A percentile compares a stretch with the other conserved stretches of the same genome.
Conservation (phyloP, 2,888 invertebrate species). For the Sphaeridia pumilis region DNA sequence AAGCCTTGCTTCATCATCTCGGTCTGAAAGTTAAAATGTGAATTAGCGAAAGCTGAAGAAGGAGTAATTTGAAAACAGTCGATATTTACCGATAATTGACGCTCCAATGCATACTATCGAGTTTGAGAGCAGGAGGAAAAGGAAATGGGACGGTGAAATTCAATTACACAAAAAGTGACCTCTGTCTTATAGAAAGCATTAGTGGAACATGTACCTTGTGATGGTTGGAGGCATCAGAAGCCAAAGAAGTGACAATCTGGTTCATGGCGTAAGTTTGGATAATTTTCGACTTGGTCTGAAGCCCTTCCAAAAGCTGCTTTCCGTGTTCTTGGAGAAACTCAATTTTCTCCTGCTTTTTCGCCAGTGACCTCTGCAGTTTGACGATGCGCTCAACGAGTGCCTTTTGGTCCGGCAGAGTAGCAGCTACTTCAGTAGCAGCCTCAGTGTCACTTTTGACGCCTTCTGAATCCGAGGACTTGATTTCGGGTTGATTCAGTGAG, state of each 20-base stretch:
- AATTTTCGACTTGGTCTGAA: constrained; percentile 74
- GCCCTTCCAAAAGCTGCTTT: constrained; percentile 66
- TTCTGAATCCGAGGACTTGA: constrained; percentile 3
- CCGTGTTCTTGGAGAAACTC: constrained; percentile 93
- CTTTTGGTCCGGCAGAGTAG: constrained; percentile 49
- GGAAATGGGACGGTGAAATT: too few species aligned
- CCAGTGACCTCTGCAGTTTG: constrained; percentile 73
- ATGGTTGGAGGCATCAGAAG: constrained; percentile 60
- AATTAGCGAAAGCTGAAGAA: too few species aligned
- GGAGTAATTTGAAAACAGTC: too few species aligned
- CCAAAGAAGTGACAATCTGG: constrained; percentile 71
- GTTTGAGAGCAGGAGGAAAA: too few species aligned
- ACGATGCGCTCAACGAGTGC: constrained; percentile 83
- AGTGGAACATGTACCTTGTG: constrained; percentile 73
- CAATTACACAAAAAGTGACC: too few species aligned
- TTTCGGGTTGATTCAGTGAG: constrained; percentile 45
- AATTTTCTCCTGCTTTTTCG: constrained; percentile 76
- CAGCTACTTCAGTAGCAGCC: constrained; percentile 1
- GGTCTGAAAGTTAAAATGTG: constrained; percentile 56
- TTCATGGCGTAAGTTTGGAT: constrained; percentile 70
- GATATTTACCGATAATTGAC: constrained; percentile 6
- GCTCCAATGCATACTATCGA: constrained; percentile 11
- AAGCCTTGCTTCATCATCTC: constrained; percentile 67
- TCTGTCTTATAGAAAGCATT: too few species aligned
- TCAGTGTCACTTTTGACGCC: neutral